Conservation (phyloP, 2,888 invertebrate genomes). For the Rhagophthalmus giganteus region DNA sequence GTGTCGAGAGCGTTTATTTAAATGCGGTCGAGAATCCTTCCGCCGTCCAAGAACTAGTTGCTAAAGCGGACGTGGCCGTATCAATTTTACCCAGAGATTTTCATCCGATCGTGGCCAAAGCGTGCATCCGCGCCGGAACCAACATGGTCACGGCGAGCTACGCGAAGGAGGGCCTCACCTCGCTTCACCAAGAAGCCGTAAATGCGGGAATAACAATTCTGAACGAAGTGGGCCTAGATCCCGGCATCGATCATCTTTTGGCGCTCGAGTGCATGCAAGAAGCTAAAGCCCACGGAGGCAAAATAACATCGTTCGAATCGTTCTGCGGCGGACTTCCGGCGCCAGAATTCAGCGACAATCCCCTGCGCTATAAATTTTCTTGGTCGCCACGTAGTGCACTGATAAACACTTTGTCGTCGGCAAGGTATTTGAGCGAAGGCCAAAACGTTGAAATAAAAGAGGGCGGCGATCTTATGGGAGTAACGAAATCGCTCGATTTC, state of each 20-base stretch:
- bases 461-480: slow-evolving; percentile 88
- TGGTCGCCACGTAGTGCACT: slow-evolving; percentile 97
- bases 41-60: slow-evolving; percentile 70
- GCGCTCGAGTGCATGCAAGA: slow-evolving; percentile 97
- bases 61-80: slow-evolving; percentile 74
- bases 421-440: slow-evolving; percentile 65
- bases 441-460: slow-evolving; percentile 81
- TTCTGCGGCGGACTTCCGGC: slow-evolving; percentile 98
- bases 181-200: slow-evolving; percentile 76
- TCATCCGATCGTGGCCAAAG: slow-evolving; percentile 83
- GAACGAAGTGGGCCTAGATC: slow-evolving; percentile 97
- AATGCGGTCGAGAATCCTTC: slow-evolving; percentile 73
- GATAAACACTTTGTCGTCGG: slow-evolving; percentile 85
- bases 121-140: slow-evolving; percentile 82
- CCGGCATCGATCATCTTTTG: slow-evolving; percentile 85
- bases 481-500: slow-evolving; percentile 79
- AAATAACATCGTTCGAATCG: slow-evolving; percentile 91
- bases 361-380: slow-evolving; percentile 88
- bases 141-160: slow-evolving; percentile 98
- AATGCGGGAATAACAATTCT: slow-evolving; percentile 90
- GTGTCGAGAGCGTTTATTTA: slow-evolving; percentile 78
- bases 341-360: slow-evolving; percentile 92
- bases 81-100: slow-evolving; percentile 90
- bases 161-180: slow-evolving; percentile 79
- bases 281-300: slow-evolving; percentile 84